Conservation (phyloP, 2,797 vertebrate genomes). For the Gymnoscopelus microlampas region DNA sequence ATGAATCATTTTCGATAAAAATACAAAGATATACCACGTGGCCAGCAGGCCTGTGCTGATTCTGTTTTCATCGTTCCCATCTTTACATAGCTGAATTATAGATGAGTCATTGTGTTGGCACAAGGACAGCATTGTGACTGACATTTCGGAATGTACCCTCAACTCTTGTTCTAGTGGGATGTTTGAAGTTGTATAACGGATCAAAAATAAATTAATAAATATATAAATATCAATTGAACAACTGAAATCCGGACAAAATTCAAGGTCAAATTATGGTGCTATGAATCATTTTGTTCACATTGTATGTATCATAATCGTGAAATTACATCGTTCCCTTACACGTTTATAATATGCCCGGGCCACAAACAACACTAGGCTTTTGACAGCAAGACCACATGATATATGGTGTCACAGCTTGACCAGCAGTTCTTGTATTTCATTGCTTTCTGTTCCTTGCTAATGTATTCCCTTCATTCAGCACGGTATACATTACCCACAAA, state of each 20-base stretch:
- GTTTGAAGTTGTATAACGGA: conserved; percentile 15
- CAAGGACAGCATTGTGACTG: background rate
- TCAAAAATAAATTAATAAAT: background rate
- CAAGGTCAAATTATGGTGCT: conserved; percentile 40
- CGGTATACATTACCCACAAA: conserved; percentile 9
- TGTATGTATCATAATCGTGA: conserved; percentile 27
- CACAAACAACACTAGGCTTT: conserved; percentile 34
- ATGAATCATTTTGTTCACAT: conserved; percentile 27
- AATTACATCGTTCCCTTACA: conserved; percentile 20
- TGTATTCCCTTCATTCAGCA: conserved; percentile 19
- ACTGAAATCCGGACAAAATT: conserved; percentile 26
- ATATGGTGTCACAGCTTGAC: conserved; percentile 18
- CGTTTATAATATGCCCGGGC: conserved; percentile 38
- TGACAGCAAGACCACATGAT: conserved; percentile 27
- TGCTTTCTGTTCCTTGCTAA: conserved; percentile 8
- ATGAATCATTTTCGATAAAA: conserved; percentile 1
- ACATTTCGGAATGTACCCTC: conserved; percentile 39
- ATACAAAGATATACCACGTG: conserved; percentile 1
- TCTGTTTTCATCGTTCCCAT: background rate
- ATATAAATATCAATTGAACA: too few species aligned
- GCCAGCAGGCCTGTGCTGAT: too few species aligned
- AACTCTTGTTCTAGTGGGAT: conserved; percentile 49
- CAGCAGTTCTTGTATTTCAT: conserved; percentile 30
- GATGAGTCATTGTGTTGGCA: background rate
- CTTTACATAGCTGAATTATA: background rate